These are phyloP conservation scores for Amaurobius ferox DNA, from an alignment of 2,888 invertebrate species.

Conservation along the genomic window DNA sequence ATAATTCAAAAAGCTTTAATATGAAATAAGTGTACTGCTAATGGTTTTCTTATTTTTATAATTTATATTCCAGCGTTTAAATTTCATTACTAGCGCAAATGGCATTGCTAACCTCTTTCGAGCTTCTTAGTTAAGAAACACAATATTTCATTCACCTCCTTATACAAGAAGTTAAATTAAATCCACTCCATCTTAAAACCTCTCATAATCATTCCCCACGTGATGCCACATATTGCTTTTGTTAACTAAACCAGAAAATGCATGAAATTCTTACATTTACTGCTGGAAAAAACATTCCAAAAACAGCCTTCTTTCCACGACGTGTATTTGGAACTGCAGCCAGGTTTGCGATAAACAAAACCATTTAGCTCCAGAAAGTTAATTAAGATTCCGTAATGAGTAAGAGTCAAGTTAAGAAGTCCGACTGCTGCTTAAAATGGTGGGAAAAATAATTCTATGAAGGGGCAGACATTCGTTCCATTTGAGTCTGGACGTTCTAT, in stretches of 20 bases:
- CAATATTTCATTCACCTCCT: not conserved
- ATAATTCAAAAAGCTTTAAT: no score
- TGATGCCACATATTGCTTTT: not conserved
- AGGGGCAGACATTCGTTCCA: slow-evolving; percentile 5
- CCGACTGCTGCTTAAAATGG: slow-evolving; percentile 21
- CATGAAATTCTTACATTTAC: slow-evolving; percentile 14
- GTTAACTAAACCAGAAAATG: slow-evolving; percentile 14
- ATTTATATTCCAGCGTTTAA: slow-evolving; percentile 1
- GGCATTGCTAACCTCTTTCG: not conserved
- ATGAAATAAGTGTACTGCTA: no score
- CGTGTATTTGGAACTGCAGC: not conserved
- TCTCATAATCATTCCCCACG: not conserved
- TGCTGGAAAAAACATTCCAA: not conserved
- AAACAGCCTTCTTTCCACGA: not conserved
- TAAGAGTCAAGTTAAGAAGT: slow-evolving; percentile 37
- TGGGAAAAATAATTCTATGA: slow-evolving; percentile 28
- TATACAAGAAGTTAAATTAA: not conserved
- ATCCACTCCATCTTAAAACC: not conserved
- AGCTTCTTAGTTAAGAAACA: not conserved
- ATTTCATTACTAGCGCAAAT: slow-evolving; percentile 4
- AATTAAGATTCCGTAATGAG: slow-evolving; percentile 68
- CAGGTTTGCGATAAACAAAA: slow-evolving; percentile 43
- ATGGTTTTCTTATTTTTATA: no score
- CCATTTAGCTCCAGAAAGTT: slow-evolving; percentile 58
- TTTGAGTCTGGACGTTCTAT: not conserved